phyloP scores from a whole-genome alignment of 2,797 vertebrate species.

The Knipowitschia caucasica region DNA sequence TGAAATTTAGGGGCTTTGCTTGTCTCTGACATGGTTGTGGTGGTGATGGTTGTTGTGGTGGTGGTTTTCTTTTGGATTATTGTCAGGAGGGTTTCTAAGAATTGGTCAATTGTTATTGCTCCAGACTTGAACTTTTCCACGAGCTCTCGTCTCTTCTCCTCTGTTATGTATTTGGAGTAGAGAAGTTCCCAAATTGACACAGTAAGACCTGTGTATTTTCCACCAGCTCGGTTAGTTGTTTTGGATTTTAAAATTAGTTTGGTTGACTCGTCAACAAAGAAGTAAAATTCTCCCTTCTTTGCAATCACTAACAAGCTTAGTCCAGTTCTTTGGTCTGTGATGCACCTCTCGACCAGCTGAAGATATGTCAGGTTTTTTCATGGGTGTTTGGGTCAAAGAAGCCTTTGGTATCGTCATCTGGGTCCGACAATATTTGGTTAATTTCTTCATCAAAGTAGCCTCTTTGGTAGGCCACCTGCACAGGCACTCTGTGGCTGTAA shows the following conservation, averaged over 20 bases:
- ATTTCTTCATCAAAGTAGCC: too few relatives aligned
- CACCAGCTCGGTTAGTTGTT: constrained; percentile 31
- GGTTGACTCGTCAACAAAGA: constrained; percentile 73
- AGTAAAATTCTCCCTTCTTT: constrained; percentile 45
- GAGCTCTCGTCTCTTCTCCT: constrained; percentile 71
- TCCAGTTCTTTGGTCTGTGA: constrained; percentile 13
- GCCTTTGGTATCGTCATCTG: too few relatives aligned
- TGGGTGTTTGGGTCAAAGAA: too few relatives aligned
- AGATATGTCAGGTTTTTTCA: constrained; percentile 82
- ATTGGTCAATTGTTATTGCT: constrained; percentile 47
- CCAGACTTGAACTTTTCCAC: constrained; percentile 70
- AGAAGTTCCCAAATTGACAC: constrained; percentile 71
- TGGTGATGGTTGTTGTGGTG: constrained; percentile 21
- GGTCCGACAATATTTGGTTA: too few relatives aligned
- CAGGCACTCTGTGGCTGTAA: constrained; percentile 50
- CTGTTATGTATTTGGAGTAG: constrained; percentile 79
- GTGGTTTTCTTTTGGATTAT: constrained; percentile 11
- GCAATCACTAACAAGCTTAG: background rate
- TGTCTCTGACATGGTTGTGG: constrained; percentile 16
- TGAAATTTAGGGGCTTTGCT: constrained; percentile 39
- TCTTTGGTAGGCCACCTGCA: constrained; percentile 53
- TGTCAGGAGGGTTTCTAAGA: constrained; percentile 64
- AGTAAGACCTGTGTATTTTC: background rate
- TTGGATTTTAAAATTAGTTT: constrained; percentile 62
- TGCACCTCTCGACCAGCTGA: constrained; percentile 78